Evolutionary conservation across 2,888 invertebrate species (phyloP), one percentile per base, ranked within the genome.

Genomic region (Gasteruption jaculator): DNA sequence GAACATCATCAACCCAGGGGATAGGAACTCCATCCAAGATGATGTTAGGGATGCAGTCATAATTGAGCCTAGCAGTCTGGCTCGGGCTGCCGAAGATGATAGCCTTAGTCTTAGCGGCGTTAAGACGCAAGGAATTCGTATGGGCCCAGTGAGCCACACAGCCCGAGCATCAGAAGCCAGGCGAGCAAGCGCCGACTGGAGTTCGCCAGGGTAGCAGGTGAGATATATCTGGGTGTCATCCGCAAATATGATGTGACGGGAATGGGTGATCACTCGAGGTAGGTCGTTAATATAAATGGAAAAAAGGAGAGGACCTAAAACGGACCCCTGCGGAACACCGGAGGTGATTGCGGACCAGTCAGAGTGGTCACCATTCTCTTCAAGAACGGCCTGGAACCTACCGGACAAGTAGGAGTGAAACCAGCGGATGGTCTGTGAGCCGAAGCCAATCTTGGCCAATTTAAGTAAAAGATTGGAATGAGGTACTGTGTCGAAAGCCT

Each of bases 401-500:
- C 27, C 33, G 8, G 24, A 32, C 1, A 43, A 11, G 10, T 38
- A 43, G 1, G 43, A 43, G 3, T 3, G 14, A 12, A 33, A 12
- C 43, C 33, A 43, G 2, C 18, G 5, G 3, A 38, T 14, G 5
- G 18, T 16, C 21, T 4, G n/a, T n/a, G n/a, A n/a, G n/a, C n/a
- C n/a, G n/a, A n/a, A n/a, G n/a, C n/a, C n/a, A n/a, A n/a, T n/a
- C n/a, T n/a, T n/a, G n/a, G n/a, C n/a, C n/a, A 43, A 2, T 21
- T 43, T 43, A 3, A 11, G 5, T 1, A 39, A 15, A 5, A 45
- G 8, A 1, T 19, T 15, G 6, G 11, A 4, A 18, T 36, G 26
- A 12, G 25, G 5, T 4, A 45, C 37, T 7, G 32, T 40, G n/a
- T 46, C 39, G 3, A 46, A 42, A 3, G 42, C 42, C 15, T 46